Percentiles rank a stretch among this genome's conserved stretches.
These are phyloP conservation scores for Heliconius ismenius DNA, from an alignment of 2,888 invertebrate species.

Conservation along the genomic window DNA sequence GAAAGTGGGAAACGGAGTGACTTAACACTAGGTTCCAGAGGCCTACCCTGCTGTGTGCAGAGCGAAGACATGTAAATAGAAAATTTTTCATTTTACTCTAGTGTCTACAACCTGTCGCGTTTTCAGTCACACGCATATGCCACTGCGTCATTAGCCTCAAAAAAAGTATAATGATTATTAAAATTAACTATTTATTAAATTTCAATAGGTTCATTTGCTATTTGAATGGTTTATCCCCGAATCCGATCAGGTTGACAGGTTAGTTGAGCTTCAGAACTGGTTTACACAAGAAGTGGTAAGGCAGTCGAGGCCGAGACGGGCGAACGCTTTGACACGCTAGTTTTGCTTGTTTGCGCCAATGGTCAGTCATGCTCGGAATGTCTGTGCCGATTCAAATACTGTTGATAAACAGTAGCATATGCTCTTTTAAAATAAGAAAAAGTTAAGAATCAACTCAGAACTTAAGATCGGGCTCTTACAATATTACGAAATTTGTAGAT, in stretches of 20 bases:
- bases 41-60: too few species aligned
- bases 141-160: not conserved
- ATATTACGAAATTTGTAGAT: constrained; percentile 7
- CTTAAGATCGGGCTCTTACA: not conserved
- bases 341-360: constrained; percentile 53
- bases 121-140: too few species aligned
- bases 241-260: constrained; percentile 22
- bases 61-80: too few species aligned
- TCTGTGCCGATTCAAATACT: constrained; percentile 61
- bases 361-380: constrained; percentile 76
- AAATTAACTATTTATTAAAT: not conserved
- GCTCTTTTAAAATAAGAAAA: not conserved
- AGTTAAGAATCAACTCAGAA: too few species aligned
- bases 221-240: constrained; percentile 2
- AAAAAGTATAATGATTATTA: not conserved
- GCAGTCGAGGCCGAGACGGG: constrained; percentile 70
- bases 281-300: constrained; percentile 73
- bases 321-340: constrained; percentile 65
- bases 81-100: too few species aligned
- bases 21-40: too few species aligned
- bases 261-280: constrained; percentile 54
- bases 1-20: constrained; percentile 30
- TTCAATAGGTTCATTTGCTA: not conserved
- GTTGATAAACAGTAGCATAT: too few species aligned
- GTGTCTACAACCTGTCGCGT: too few species aligned